Conservation (phyloP, 2,888 invertebrate species). For the Apantesis nais region DNA sequence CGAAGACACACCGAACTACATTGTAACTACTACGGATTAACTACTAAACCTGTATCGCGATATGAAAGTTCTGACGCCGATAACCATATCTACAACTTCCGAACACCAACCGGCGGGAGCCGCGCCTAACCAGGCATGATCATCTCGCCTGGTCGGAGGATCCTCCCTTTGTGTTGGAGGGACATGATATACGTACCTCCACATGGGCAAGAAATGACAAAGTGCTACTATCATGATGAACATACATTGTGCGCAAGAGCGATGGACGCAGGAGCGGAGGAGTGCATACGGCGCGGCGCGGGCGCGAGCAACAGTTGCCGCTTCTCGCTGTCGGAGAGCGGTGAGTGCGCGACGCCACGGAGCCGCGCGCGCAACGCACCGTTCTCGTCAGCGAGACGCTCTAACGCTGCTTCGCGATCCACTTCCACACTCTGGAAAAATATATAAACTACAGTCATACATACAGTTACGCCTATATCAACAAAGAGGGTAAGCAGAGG, state of each 20-base stretch:
- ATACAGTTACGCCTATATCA: neutral
- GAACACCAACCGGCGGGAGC: too few relatives aligned
- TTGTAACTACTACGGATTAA: too few relatives aligned
- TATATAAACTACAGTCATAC: neutral
- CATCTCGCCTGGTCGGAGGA: too few relatives aligned
- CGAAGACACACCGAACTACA: too few relatives aligned
- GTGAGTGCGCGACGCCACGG: conserved; percentile 91
- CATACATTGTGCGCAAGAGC: conserved; percentile 83
- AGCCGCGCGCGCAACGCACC: conserved; percentile 90
- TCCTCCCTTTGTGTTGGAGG: too few relatives aligned
- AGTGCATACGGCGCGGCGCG: conserved; percentile 88
- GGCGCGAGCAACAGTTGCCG: conserved; percentile 91
- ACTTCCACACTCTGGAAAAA: conserved; percentile 79
- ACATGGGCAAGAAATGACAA: neutral
- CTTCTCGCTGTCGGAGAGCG: conserved; percentile 93
- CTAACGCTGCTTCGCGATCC: conserved; percentile 87
- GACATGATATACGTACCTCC: too few relatives aligned
- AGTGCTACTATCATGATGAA: neutral
- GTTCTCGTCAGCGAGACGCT: conserved; percentile 91
- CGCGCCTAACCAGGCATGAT: too few relatives aligned
- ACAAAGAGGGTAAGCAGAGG: too few relatives aligned
- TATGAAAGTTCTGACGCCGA: too few relatives aligned
- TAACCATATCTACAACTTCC: too few relatives aligned
- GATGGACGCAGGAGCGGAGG: conserved; percentile 93
- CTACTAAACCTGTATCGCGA: too few relatives aligned